Base-by-base conservation (phyloP, 2,888 invertebrate genomes). In the Coremacera marginata region DNA sequence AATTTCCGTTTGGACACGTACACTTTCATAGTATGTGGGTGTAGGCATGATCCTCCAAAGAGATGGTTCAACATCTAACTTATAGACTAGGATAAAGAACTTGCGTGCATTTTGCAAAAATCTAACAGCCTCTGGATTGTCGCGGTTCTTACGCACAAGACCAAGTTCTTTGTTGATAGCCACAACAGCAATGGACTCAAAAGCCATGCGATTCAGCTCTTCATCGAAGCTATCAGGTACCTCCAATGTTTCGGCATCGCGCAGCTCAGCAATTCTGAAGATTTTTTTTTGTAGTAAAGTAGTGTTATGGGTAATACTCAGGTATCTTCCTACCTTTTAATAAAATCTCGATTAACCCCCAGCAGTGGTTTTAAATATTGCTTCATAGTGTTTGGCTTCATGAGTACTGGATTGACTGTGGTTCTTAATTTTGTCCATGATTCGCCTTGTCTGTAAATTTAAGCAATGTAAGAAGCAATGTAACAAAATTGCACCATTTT, bases 161-260 rank as follows among this genome's bases (percentile, higher is more conserved):
- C 86, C 87, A 73, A 89, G 80, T 70, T 84, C 80, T 0, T 84
- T 87, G 78, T 91, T 88, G 2, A 90, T 83, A 3, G 90, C 89
- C 34, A 91, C 82, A 8, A 87, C 80, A 0, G 86, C 85, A 2
- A 90, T 82, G 0, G 90, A 91, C 86, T 93, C 93, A 31, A 93
- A 87, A 3, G 91, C 90, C 91, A 93, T 91, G 79, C 91, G 91
- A 78, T 89, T 89, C 0, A 92, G 82, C 81, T 92, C 91, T 62
- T 90, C 90, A 16, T 87, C 82, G 75, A 93, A 91, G 80, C 91
- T 83, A 0, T 82, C 85, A 0, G 90, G 89, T 37, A 91, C 87
- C 82, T 90, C 90, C 5, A 83, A 31, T 0, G 83, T 83, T 4
- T 52, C 25, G 0, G 82, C 81, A 77, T 87, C 83, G 7, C 86